Conservation (phyloP, 2,888 invertebrate species). For the Trypoxylon attenuatum region DNA sequence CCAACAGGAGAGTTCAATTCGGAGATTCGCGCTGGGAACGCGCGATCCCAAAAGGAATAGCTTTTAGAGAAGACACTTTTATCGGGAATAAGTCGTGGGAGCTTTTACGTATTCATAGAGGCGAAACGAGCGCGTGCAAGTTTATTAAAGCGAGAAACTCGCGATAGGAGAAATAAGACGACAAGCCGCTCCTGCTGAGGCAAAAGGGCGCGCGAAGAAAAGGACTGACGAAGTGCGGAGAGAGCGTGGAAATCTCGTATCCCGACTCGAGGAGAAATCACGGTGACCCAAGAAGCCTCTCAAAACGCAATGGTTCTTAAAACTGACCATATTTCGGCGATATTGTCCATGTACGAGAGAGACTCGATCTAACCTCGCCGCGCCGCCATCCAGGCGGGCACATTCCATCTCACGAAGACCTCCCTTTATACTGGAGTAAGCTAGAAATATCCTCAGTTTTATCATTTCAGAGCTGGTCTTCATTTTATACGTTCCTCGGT, state of each 20-base stretch:
- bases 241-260: neutral
- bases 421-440: slow-evolving; percentile 52
- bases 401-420: slow-evolving; percentile 43
- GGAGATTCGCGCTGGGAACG: slow-evolving; percentile 13
- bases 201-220: neutral
- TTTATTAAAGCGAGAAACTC: slow-evolving; percentile 46
- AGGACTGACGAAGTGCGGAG: neutral
- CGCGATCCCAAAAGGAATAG: slow-evolving; percentile 41
- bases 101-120: slow-evolving; percentile 49
- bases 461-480: slow-evolving; percentile 62
- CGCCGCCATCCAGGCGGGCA: slow-evolving; percentile 31
- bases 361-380: slow-evolving; percentile 48
- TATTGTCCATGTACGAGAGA: slow-evolving; percentile 46
- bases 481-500: slow-evolving; percentile 55
- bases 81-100: slow-evolving; percentile 42
- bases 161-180: slow-evolving; percentile 28
- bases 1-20: slow-evolving; percentile 9
- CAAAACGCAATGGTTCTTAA: slow-evolving; percentile 37
- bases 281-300: slow-evolving; percentile 6
- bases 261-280: slow-evolving; percentile 22
- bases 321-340: slow-evolving; percentile 46
- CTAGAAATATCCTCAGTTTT: slow-evolving; percentile 61
- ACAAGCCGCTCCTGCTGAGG: neutral
- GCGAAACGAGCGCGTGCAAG: slow-evolving; percentile 42
- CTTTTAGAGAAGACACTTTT: slow-evolving; percentile 45